Evolutionary conservation across 2,888 invertebrate genomes (phyloP).

Genomic region (Tinea pellionella): DNA sequence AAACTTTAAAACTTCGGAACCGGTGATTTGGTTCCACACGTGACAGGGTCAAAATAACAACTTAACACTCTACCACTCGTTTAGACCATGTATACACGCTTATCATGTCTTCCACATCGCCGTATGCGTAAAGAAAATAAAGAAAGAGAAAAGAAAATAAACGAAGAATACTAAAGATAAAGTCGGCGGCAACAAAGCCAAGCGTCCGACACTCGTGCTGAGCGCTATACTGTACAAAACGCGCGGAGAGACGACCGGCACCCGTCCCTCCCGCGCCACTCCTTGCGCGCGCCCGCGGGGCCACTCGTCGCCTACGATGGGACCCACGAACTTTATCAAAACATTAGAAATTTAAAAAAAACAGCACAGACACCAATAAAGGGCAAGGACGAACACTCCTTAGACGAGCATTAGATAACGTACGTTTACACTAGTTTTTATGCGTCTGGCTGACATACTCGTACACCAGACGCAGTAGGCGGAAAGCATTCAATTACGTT

Average conservation of each 20-base stretch:
- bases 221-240: slow-evolving; percentile 64
- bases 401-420: background rate
- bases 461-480: slow-evolving; percentile 17
- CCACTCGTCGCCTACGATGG: slow-evolving; percentile 27
- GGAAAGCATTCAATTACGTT: slow-evolving; percentile 59
- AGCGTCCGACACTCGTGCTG: slow-evolving; percentile 68
- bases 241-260: slow-evolving; percentile 55
- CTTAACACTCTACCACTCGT: background rate
- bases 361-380: background rate
- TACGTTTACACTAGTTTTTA: slow-evolving; percentile 31
- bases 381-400: background rate
- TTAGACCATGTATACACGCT: background rate
- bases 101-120: slow-evolving; percentile 20
- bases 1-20: slow-evolving; percentile 63
- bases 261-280: slow-evolving; percentile 34
- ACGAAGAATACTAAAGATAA: slow-evolving; percentile 58
- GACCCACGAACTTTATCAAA: slow-evolving; percentile 35
- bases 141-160: slow-evolving; percentile 70
- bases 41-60: slow-evolving; percentile 63
- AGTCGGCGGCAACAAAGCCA: slow-evolving; percentile 61
- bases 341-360: background rate
- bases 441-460: slow-evolving; percentile 18
- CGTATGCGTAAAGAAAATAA: slow-evolving; percentile 49
- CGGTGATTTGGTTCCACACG: slow-evolving; percentile 61
- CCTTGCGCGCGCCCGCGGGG: slow-evolving; percentile 30